Conservation (phyloP, 1,140 invertebrate genomes). For the Prorops nasuta region DNA sequence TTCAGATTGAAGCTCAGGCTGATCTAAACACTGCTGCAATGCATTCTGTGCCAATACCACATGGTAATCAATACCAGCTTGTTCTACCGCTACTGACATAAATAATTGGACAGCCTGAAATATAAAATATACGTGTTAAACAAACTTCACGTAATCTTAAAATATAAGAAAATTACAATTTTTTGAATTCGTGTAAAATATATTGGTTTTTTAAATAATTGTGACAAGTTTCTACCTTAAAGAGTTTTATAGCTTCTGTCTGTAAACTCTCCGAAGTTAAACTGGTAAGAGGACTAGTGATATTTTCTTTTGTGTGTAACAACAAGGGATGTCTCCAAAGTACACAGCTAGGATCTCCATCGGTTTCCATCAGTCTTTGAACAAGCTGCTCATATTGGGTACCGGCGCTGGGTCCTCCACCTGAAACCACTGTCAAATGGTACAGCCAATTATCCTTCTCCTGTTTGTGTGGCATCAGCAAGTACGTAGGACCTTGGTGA, state of each 20-base stretch:
- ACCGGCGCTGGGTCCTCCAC: slow-evolving; percentile 83
- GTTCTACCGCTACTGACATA: slow-evolving; percentile 90
- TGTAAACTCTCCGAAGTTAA: slow-evolving; percentile 82
- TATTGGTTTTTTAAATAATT: background rate
- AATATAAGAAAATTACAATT: background rate
- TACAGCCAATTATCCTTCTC: slow-evolving; percentile 92
- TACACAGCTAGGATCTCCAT: slow-evolving; percentile 90
- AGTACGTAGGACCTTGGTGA: slow-evolving; percentile 88
- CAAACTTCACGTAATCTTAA: background rate
- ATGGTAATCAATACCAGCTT: slow-evolving; percentile 93
- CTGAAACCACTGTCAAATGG: slow-evolving; percentile 90
- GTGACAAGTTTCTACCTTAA: slow-evolving; percentile 74
- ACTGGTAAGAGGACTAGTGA: slow-evolving; percentile 81
- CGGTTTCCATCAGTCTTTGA: slow-evolving; percentile 92
- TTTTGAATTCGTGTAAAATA: background rate
- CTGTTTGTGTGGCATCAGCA: slow-evolving; percentile 86
- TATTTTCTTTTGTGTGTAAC: slow-evolving; percentile 87
- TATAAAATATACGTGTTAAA: background rate
- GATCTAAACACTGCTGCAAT: slow-evolving; percentile 84
- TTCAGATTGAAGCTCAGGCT: slow-evolving; percentile 87
- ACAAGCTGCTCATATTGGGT: slow-evolving; percentile 94
- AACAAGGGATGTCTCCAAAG: slow-evolving; percentile 91
- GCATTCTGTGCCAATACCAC: slow-evolving; percentile 93
- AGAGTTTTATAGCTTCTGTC: slow-evolving; percentile 89
- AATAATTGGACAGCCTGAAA: slow-evolving; percentile 86